Conservation (phyloP, 2,113 vertebrate species). For the Rhea pennata region DNA sequence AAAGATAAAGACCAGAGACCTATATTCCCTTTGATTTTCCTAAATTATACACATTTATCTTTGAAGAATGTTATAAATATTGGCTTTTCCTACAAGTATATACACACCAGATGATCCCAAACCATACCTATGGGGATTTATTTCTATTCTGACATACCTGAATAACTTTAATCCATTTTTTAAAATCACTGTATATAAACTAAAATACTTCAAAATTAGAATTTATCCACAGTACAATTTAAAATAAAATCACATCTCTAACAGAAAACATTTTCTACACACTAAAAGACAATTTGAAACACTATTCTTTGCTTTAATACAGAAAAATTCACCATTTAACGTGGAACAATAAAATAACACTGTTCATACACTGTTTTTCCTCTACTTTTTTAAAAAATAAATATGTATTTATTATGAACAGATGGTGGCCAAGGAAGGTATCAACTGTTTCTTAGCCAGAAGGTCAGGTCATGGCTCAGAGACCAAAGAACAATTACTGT, state of each 20-base stretch:
- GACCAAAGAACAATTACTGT: constrained; percentile 74
- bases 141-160: constrained; percentile 31
- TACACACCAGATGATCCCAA: background rate
- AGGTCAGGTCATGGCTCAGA: constrained; percentile 80
- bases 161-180: background rate
- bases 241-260: constrained; percentile 3
- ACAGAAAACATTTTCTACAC: background rate
- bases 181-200: background rate
- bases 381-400: constrained; percentile 40
- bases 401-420: constrained; percentile 71
- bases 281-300: constrained; percentile 3
- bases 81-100: background rate
- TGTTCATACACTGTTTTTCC: background rate
- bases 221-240: constrained; percentile 21
- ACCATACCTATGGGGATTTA: constrained; percentile 12
- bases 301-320: background rate
- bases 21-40: background rate
- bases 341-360: background rate
- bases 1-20: background rate
- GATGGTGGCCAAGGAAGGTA: constrained; percentile 71
- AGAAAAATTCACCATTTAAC: background rate
- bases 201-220: background rate
- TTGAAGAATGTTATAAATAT: background rate
- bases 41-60: constrained; percentile 11
- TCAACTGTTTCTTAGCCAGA: constrained; percentile 65